Conservation (phyloP, 2,113 vertebrate species). For the Notothenia coriiceps region DNA sequence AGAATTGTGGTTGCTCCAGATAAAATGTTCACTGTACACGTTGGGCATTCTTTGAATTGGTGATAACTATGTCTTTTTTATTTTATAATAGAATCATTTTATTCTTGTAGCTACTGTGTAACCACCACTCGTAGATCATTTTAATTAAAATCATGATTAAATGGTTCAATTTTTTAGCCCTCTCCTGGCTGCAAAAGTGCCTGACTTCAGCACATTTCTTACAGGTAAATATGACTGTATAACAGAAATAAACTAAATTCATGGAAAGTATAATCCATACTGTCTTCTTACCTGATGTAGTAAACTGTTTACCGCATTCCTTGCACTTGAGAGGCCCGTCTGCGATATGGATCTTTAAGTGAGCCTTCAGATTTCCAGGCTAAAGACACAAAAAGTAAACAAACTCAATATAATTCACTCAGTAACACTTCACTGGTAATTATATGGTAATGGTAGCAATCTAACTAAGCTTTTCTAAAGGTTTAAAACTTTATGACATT, state of each 20-base stretch:
- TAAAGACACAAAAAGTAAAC: constrained; percentile 59
- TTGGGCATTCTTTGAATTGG: not conserved
- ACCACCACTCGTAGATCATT: too few relatives aligned
- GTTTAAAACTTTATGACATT: too few relatives aligned
- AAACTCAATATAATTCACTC: not conserved
- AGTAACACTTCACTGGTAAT: not conserved
- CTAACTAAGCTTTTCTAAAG: not conserved
- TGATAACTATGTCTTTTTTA: too few relatives aligned
- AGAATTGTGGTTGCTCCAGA: not conserved
- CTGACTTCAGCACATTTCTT: not conserved
- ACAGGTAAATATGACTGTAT: not conserved
- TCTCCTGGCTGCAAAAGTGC: too few relatives aligned
- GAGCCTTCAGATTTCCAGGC: constrained; percentile 96
- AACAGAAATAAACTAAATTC: not conserved
- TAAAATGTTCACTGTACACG: not conserved
- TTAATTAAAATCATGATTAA: too few relatives aligned
- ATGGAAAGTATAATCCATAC: not conserved
- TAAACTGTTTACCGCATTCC: constrained; percentile 98
- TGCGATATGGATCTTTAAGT: constrained; percentile 94
- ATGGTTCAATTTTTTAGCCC: too few relatives aligned
- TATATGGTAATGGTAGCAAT: not conserved
- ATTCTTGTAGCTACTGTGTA: too few relatives aligned
- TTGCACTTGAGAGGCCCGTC: constrained; percentile 97
- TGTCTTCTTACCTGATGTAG: constrained; percentile 91
- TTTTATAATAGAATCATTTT: too few relatives aligned